These are phyloP conservation scores for Caenorhabditis drosophilae DNA, from an alignment of 2,888 invertebrate species.

Conservation along the genomic window DNA sequence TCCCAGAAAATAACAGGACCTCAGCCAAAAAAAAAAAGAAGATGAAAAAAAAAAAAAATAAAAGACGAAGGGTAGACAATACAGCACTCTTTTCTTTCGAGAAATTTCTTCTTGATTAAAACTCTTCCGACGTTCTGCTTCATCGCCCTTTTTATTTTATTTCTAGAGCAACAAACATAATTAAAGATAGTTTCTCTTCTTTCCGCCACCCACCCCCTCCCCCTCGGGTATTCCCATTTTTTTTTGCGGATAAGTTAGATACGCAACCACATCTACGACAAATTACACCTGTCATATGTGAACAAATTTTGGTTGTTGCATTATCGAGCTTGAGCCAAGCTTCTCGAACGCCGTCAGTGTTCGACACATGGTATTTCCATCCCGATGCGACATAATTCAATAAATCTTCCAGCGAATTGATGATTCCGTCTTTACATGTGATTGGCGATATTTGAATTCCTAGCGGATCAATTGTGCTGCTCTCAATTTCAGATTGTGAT, in stretches of 20 bases:
- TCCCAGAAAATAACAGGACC: conserved; percentile 11
- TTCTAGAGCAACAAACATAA: no score
- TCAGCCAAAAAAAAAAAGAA: conserved; percentile 5
- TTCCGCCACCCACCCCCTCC: no score
- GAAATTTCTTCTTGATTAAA: no score
- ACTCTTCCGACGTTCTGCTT: no score
- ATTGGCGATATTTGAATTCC: conserved; percentile 49
- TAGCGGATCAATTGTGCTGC: conserved; percentile 34
- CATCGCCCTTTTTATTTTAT: no score
- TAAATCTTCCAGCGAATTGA: conserved; percentile 57
- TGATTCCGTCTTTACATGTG: conserved; percentile 55
- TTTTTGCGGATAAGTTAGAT: no score
- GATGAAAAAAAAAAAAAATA: conserved; percentile 4
- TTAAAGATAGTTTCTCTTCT: no score
- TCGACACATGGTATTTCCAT: conserved; percentile 69
- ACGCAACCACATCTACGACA: no score
- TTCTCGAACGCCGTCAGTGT: conserved; percentile 62
- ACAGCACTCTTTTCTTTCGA: no score
- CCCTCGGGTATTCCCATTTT: no score
- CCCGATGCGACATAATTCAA: conserved; percentile 61
- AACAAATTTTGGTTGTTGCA: conserved; percentile 59
- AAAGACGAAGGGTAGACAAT: no score
- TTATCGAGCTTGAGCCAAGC: conserved; percentile 62
- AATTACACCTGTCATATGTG: conserved; percentile 56
- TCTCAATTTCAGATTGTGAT: conserved; percentile 9